phyloP scores from a whole-genome alignment of 2,113 vertebrate genomes.

The human region GRCh38 chr16:79028001-79028500 shows the following conservation, averaged over 20 bases:
- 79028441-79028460: neutral
- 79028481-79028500: neutral
- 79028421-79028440: rapidly evolving
- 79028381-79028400: neutral
- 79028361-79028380: neutral
- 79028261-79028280: neutral
- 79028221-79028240: too few relatives aligned
- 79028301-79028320: neutral
- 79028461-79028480: neutral
- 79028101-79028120: too few relatives aligned
- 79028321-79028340: neutral
- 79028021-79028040: too few relatives aligned
- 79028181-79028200: too few relatives aligned
- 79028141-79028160: too few relatives aligned
- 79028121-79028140: too few relatives aligned
- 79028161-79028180: too few relatives aligned
- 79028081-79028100: too few relatives aligned
- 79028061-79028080: too few relatives aligned
- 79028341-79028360: neutral
- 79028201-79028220: too few relatives aligned
- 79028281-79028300: neutral
- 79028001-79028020: too few relatives aligned
- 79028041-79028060: too few relatives aligned
- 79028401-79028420: neutral
- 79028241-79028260: neutral